Evolutionary conservation across 1,140 invertebrate species (phyloP).

Genomic region (Drosophila albomicans): DNA sequence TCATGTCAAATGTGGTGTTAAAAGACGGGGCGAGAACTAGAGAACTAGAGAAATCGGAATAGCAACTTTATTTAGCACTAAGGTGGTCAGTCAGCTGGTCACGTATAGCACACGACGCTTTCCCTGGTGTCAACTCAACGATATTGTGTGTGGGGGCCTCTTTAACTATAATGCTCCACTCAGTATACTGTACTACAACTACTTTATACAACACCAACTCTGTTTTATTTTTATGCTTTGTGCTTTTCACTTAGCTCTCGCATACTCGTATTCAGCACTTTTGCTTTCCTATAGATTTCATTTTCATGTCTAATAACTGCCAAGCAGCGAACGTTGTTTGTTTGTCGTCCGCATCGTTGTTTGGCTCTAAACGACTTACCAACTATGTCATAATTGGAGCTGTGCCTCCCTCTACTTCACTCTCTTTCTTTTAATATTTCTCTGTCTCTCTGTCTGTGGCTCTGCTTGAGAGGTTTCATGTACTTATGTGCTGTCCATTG

Average conservation of each 20-base stretch:
- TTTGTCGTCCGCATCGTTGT: background rate
- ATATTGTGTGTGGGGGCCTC: conserved; percentile 27
- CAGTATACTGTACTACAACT: conserved; percentile 10
- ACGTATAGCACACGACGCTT: conserved; percentile 73
- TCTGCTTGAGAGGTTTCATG: conserved; percentile 36
- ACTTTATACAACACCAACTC: conserved; percentile 2
- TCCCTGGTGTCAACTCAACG: conserved; percentile 56
- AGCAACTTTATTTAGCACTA: conserved; percentile 4
- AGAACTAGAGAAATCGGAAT: conserved; percentile 33
- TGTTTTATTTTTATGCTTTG: conserved; percentile 47
- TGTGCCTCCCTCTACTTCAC: conserved; percentile 10
- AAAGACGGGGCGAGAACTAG: background rate
- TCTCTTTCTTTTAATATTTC: background rate
- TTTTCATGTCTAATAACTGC: conserved; percentile 53
- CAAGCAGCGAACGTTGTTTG: conserved; percentile 1
- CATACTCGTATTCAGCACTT: conserved; percentile 61
- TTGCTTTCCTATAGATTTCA: conserved; percentile 71
- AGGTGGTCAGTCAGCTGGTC: conserved; percentile 43
- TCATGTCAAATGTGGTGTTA: conserved; percentile 8
- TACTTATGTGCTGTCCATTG: conserved; percentile 26
- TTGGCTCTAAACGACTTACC: conserved; percentile 34
- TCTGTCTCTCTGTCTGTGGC: background rate
- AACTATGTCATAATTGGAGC: conserved; percentile 74
- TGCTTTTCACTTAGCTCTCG: conserved; percentile 64
- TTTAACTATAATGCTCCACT: conserved; percentile 43